phyloP scores from a whole-genome alignment of 2,888 invertebrate genomes.

The Lathronympha strigana region DNA sequence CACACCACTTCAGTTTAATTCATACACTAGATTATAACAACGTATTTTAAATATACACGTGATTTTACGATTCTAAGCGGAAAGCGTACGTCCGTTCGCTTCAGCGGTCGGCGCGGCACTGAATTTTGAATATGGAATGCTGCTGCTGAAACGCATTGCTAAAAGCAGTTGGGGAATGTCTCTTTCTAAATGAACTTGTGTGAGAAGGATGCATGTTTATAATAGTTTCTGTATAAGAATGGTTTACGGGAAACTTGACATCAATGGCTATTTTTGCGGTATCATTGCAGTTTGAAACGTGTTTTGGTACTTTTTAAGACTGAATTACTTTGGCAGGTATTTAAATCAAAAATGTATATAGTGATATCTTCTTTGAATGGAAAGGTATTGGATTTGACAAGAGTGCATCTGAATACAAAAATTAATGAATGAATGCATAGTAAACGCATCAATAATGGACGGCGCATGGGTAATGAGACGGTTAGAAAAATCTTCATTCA shows the following conservation, averaged over 20 bases:
- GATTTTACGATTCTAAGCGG: constrained; percentile 42
- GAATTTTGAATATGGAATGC: constrained; percentile 47
- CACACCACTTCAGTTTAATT: constrained; percentile 18
- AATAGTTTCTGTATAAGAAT: neutral
- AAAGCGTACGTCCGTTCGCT: constrained; percentile 43
- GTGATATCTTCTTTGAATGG: too few species aligned
- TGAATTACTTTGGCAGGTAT: too few species aligned
- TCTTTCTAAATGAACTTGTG: neutral
- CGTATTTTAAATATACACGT: constrained; percentile 46
- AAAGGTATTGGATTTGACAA: too few species aligned
- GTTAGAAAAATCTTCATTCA: too few species aligned
- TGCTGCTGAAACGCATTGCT: constrained; percentile 22
- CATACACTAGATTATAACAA: constrained; percentile 5
- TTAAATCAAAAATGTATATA: neutral
- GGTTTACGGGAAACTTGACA: neutral
- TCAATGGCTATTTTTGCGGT: neutral
- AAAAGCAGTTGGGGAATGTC: constrained; percentile 15
- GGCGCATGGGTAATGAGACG: too few species aligned
- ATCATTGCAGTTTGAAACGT: neutral
- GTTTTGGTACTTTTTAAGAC: too few species aligned
- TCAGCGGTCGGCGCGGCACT: constrained; percentile 50
- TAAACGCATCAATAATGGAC: too few species aligned
- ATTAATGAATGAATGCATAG: too few species aligned
- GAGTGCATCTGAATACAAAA: too few species aligned
- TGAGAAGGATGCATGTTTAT: neutral